A percentile compares a stretch with the other conserved stretches of the same genome.
These are phyloP conservation scores for Passerculus sandwichensis DNA, from an alignment of 2,797 vertebrate species.

Conservation along the genomic window DNA sequence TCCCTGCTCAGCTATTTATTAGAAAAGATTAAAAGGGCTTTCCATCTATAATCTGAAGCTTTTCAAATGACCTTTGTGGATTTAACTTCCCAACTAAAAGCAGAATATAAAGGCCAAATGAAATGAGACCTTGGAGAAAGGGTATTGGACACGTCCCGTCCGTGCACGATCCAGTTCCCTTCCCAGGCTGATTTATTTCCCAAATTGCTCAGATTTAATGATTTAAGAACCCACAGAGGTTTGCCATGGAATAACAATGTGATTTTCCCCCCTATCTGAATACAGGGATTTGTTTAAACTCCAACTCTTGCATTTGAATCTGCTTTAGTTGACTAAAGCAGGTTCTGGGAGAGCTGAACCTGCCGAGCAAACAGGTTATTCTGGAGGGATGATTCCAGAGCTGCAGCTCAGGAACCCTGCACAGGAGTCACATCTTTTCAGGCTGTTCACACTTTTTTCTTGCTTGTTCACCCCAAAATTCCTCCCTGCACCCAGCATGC, in stretches of 20 bases:
- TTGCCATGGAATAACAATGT: not conserved
- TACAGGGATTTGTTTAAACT: constrained; percentile 22
- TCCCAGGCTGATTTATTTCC: not conserved
- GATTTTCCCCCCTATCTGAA: not conserved
- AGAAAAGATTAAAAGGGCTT: constrained; percentile 56
- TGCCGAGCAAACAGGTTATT: not conserved
- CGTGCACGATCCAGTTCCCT: rapidly evolving
- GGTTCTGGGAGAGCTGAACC: not conserved
- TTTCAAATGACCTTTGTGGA: constrained; percentile 34
- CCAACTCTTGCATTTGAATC: constrained; percentile 9
- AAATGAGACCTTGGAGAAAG: not conserved
- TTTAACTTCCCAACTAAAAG: not conserved
- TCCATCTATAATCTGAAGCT: constrained; percentile 20
- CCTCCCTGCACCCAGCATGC: not conserved
- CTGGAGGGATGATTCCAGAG: not conserved
- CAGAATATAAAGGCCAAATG: not conserved
- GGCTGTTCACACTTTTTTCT: not conserved
- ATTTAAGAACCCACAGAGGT: not conserved
- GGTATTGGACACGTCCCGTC: rapidly evolving
- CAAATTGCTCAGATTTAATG: not conserved
- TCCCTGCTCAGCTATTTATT: constrained; percentile 39
- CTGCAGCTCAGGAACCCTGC: not conserved
- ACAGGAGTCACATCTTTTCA: not conserved
- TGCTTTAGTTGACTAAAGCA: not conserved
- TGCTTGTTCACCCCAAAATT: rapidly evolving